phyloP scores from a whole-genome alignment of 2,888 invertebrate genomes.

The Serripes groenlandicus region DNA sequence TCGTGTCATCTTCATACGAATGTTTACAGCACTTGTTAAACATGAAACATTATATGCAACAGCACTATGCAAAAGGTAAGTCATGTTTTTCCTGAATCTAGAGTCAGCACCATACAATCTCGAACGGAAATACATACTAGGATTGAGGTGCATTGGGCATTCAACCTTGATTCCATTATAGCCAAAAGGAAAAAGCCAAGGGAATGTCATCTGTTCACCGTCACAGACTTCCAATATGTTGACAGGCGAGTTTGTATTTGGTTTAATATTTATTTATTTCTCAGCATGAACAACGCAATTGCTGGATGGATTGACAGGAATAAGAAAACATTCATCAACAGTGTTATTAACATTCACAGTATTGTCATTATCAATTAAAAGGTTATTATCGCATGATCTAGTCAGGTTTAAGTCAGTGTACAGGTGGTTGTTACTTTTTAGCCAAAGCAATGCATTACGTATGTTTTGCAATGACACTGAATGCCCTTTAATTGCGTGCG shows the following conservation, averaged over 20 bases:
- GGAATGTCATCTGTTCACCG: conserved; percentile 58
- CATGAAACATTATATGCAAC: conserved; percentile 38
- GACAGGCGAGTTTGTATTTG: conserved; percentile 14
- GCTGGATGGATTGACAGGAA: too few relatives aligned
- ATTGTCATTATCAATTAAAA: too few relatives aligned
- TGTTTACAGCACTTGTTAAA: conserved; percentile 35
- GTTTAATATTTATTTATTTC: too few relatives aligned
- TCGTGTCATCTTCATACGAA: conserved; percentile 46
- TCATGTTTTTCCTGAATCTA: conserved; percentile 41
- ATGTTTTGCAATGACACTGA: too few relatives aligned
- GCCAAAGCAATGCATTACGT: conserved; percentile 22
- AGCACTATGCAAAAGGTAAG: conserved; percentile 49
- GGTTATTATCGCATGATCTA: too few relatives aligned
- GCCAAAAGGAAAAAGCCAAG: conserved; percentile 60
- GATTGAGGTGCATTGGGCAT: conserved; percentile 25
- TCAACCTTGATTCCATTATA: conserved; percentile 13
- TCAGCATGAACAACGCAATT: too few relatives aligned
- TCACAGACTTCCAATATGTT: conserved; percentile 26
- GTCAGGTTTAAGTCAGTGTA: too few relatives aligned
- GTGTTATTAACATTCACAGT: too few relatives aligned
- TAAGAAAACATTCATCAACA: too few relatives aligned
- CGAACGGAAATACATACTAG: conserved; percentile 41
- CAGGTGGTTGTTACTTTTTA: conserved; percentile 37
- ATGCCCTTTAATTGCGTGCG: too few relatives aligned
- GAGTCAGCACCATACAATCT: conserved; percentile 39